phyloP scores from a whole-genome alignment of 2,797 vertebrate genomes.

The Manis crassicaudata region DNA sequence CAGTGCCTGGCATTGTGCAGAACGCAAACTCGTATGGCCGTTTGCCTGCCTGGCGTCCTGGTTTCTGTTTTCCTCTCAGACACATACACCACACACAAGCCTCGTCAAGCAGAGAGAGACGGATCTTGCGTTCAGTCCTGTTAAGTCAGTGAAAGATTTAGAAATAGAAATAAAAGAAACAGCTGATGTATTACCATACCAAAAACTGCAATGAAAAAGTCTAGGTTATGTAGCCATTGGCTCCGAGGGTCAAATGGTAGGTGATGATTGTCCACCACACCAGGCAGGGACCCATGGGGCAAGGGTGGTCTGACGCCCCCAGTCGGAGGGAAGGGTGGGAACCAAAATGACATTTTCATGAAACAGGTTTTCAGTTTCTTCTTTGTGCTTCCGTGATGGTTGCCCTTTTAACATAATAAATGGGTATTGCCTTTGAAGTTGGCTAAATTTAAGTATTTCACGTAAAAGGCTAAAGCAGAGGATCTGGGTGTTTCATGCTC shows the following conservation, averaged over 20 bases:
- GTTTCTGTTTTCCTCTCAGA: constrained; percentile 2
- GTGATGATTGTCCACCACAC: too few relatives aligned
- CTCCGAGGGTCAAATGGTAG: too few relatives aligned
- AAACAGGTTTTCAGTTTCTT: fast-evolving
- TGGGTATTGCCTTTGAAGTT: not conserved
- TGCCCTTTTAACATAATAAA: not conserved
- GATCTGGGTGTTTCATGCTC: too few relatives aligned
- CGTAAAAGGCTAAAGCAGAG: too few relatives aligned
- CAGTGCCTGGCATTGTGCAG: not conserved
- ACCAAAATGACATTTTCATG: too few relatives aligned
- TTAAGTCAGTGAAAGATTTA: not conserved
- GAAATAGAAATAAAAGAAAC: not conserved
- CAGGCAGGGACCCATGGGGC: too few relatives aligned
- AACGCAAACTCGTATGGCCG: not conserved
- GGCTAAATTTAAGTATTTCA: too few relatives aligned
- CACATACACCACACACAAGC: not conserved
- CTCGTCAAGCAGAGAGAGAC: fast-evolving
- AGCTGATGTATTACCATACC: too few relatives aligned
- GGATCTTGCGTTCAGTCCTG: fast-evolving
- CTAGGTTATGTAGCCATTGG: fast-evolving
- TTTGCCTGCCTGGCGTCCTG: not conserved
- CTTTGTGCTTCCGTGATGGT: not conserved
- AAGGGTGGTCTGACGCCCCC: not conserved
- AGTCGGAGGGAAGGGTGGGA: fast-evolving
- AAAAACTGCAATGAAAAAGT: not conserved